Conservation (phyloP, 2,797 vertebrate species). For the Cheirogaleus major region DNA sequence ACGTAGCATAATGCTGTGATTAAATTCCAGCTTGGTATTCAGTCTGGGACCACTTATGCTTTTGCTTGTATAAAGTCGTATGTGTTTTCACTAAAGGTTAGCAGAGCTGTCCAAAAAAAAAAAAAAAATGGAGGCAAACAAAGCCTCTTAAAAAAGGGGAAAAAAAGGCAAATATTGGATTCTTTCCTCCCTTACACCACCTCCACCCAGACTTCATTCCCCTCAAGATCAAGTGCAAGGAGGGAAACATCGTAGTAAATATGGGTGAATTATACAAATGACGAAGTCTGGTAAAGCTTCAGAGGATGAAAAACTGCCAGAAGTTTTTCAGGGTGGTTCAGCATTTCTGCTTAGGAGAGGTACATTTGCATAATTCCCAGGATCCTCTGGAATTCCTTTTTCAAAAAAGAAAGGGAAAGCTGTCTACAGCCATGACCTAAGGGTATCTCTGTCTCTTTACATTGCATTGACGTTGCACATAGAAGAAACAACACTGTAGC, state of each 20-base stretch:
- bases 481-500: not conserved
- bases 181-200: not conserved
- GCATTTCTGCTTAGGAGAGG: conserved; percentile 22
- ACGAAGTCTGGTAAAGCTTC: conserved; percentile 15
- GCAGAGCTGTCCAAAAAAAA: not conserved
- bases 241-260: conserved; percentile 22
- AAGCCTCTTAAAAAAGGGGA: not conserved
- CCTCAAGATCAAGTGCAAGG: conserved; percentile 37
- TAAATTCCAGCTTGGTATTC: conserved; percentile 45
- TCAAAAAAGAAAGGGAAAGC: conserved; percentile 37
- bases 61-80: conserved; percentile 20
- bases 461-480: not conserved
- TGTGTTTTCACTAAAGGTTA: conserved; percentile 43
- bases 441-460: conserved; percentile 39
- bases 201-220: not conserved
- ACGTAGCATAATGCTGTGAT: conserved; percentile 59
- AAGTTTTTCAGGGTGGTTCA: conserved; percentile 62
- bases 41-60: conserved; percentile 13
- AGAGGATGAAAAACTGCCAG: conserved; percentile 15
- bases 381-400: conserved; percentile 11
- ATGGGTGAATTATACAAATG: conserved; percentile 42
- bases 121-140: not conserved
- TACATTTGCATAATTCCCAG: conserved; percentile 42
- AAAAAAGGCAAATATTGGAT: not conserved
- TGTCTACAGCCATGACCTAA: conserved; percentile 39